Evolutionary conservation across 2,888 invertebrate genomes (phyloP), one percentile per base, ranked within the genome.

Genomic region (Hoplodrina ambigua): DNA sequence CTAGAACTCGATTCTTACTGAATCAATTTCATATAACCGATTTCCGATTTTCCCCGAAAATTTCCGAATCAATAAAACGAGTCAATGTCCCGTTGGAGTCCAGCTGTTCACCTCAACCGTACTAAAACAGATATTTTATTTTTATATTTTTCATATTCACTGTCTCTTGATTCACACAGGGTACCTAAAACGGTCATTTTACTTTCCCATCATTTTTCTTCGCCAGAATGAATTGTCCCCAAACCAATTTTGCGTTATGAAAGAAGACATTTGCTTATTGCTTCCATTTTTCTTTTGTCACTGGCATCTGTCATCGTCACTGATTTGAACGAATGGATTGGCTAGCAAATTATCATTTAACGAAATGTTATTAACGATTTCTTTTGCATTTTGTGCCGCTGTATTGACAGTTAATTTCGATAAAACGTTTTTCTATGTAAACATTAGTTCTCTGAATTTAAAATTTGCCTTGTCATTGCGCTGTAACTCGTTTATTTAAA

Each of bases 261-360:
- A 93, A 92, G 91, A 90, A 89, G 88, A 90, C 92, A 93, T 95
- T 94, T 93, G 92, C 92, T 94, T 94, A 95, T 94, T 94, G 89
- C 92, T 89, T 84, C 88, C 89, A 90, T 90, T 92, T 93, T 92
- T 89, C 92, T 91, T 92, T 93, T 93, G 91, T 92, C 86, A 82
- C 77, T 84, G 75, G 86, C 90, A 92, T 92, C 91, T 91, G 91
- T 92, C 92, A 91, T 89, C 88, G 86, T 90, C 90, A 87, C 82
- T 85, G 87, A 88, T 89, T 90, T 86, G 75, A 83, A 79, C 73
- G 86, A 89, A 88, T 89, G 87, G 86, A 89, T 89, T 88, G 87
- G 81, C 84, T 86, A 86, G 83, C 84, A 85, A 88, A 88, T 87
- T 72, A 80, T 83, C 41, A 75, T 72, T 81, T 79, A 76, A 57